Percentiles rank a stretch among this genome's conserved stretches.
phyloP scores from a whole-genome alignment of 2,888 invertebrate genomes.

The Nemapogon koenigi region DNA sequence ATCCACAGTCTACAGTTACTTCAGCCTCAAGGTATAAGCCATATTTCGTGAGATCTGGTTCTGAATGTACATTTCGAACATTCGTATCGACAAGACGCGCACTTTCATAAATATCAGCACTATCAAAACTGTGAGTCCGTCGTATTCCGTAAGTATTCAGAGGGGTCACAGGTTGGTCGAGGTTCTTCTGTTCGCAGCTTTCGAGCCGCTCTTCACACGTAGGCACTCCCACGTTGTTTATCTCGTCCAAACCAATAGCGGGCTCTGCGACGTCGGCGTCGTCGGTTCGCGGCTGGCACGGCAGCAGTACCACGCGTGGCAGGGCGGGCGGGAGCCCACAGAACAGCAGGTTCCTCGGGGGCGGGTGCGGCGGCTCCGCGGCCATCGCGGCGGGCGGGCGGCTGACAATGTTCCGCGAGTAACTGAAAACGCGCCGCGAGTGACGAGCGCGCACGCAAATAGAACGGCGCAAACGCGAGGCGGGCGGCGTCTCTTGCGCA shows the following conservation, averaged over 20 bases:
- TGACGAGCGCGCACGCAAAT: slow-evolving; percentile 64
- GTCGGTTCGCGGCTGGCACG: slow-evolving; percentile 22
- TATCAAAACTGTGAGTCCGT: slow-evolving; percentile 53
- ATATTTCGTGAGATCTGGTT: slow-evolving; percentile 54
- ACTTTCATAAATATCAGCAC: slow-evolving; percentile 39
- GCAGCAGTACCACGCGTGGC: slow-evolving; percentile 56
- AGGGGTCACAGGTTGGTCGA: background rate
- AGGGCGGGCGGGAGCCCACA: slow-evolving; percentile 53
- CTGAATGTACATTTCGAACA: slow-evolving; percentile 39
- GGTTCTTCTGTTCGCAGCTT: background rate
- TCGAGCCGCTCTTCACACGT: slow-evolving; percentile 26
- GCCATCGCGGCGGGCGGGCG: slow-evolving; percentile 60
- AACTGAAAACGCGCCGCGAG: slow-evolving; percentile 57
- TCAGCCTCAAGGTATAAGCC: slow-evolving; percentile 46
- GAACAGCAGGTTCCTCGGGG: slow-evolving; percentile 58
- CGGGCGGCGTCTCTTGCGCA: slow-evolving; percentile 63
- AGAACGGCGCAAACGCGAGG: slow-evolving; percentile 62
- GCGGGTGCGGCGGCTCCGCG: slow-evolving; percentile 55
- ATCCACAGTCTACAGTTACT: slow-evolving; percentile 37
- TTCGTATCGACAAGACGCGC: slow-evolving; percentile 27
- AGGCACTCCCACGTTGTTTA: slow-evolving; percentile 59
- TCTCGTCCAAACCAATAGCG: slow-evolving; percentile 42
- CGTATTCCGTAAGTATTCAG: slow-evolving; percentile 26
- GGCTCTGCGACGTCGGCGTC: slow-evolving; percentile 37
- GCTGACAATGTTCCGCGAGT: slow-evolving; percentile 58